phyloP scores from a whole-genome alignment of 2,888 invertebrate species.

The Dolomedes plantarius region DNA sequence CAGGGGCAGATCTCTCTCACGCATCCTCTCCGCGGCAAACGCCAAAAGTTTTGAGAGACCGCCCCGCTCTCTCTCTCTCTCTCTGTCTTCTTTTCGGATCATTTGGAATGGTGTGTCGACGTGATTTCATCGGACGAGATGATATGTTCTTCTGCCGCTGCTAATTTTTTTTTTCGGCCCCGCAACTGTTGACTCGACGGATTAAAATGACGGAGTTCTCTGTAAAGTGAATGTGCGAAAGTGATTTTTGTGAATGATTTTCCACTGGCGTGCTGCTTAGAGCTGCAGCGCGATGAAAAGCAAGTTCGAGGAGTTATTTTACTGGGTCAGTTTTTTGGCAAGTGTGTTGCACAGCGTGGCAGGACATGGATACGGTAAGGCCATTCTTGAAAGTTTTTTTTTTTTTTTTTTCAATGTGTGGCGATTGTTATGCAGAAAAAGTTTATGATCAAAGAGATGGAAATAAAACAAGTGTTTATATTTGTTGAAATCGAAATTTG shows the following conservation, averaged over 20 bases:
- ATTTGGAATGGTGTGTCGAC: background rate
- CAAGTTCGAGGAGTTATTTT: conserved; percentile 47
- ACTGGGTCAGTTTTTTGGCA: conserved; percentile 36
- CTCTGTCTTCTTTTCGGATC: background rate
- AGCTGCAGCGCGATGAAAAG: conserved; percentile 51
- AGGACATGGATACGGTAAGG: conserved; percentile 60
- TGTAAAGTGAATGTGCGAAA: background rate
- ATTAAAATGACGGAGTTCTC: background rate
- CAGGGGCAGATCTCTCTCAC: conserved; percentile 1
- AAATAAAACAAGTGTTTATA: too few relatives aligned
- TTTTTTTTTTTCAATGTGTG: too few relatives aligned
- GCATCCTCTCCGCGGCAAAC: background rate
- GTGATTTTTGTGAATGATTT: conserved; percentile 3
- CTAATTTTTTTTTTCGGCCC: too few relatives aligned
- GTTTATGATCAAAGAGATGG: too few relatives aligned
- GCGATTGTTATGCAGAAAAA: too few relatives aligned
- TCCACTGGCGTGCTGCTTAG: conserved; percentile 28
- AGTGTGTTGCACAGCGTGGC: conserved; percentile 25
- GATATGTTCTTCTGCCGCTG: too few relatives aligned
- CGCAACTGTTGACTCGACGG: conserved; percentile 8
- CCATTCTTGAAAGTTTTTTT: too few relatives aligned
- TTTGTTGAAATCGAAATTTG: too few relatives aligned
- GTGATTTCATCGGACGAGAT: background rate
- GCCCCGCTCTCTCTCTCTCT: background rate
- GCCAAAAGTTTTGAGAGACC: conserved; percentile 32